Evolutionary conservation across 2,113 vertebrate genomes (phyloP), one percentile per base, ranked within the genome.

Genomic region (Pygathrix nemaeus): DNA sequence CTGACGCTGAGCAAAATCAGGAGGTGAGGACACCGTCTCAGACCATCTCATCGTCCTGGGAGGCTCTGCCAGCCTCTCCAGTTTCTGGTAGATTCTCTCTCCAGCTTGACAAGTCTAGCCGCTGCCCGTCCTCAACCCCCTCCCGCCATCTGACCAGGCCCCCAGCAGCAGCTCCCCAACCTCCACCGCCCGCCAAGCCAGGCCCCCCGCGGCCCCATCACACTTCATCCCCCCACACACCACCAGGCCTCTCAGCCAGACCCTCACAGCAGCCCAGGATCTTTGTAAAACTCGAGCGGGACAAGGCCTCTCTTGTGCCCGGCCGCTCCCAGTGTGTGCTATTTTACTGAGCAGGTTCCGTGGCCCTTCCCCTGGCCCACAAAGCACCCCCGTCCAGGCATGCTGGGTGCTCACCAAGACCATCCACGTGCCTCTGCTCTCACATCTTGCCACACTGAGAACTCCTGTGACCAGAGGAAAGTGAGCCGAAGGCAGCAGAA

Each of bases 1-100:
- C 98, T 99, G 96, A 99, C 99, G 0, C 98, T 99, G 97, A 99
- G 99, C 98, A 99, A 99, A 97, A 99, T 99, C 40, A 99, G 99
- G 98, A 99, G 99, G 99, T 99, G 98, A 98, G 40, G 83, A 48
- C 27, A 8, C 16, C 75, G 32, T 16, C 14, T 68, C 6, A 68
- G 30, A 30, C 30, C 16, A 16, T 45, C 23, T 45, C 21, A 14
- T 27, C 13, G 0, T 66, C 75, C 45, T 80, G 21, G 4, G 23
- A n/a, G 35, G 52, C 32, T 30, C 9, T 3, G 20, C 25, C 0
- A 1, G 52, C 50, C 35, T 75, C 79, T 70, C 75, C 64, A 12
- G 1, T n/a, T 25, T 61, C 89, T 0, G 0, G 6, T 5, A 4
- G 55, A 45, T 13, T n/a, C 45, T 66, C 20, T 55, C 20, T 55